Evolutionary conservation across 2,797 vertebrate genomes (phyloP).

Genomic region (Leptoclinus maculatus): DNA sequence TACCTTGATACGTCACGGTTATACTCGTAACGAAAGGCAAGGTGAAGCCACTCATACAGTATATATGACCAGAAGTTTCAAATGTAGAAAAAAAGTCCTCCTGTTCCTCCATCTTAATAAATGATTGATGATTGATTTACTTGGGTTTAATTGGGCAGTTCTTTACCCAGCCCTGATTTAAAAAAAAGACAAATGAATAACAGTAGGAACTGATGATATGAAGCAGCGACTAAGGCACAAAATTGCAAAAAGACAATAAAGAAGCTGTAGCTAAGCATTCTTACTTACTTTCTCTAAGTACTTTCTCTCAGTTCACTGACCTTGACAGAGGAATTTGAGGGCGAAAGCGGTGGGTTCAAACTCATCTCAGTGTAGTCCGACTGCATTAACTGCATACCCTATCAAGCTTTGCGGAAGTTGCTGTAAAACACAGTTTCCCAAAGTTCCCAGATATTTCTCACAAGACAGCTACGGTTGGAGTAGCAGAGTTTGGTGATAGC

Average conservation of each 20-base stretch:
- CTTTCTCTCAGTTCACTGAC: too few species aligned
- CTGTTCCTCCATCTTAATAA: not conserved
- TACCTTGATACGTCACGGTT: too few species aligned
- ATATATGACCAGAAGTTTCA: slow-evolving; percentile 6
- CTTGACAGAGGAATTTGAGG: too few species aligned
- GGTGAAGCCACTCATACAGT: not conserved
- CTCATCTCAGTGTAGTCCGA: too few species aligned
- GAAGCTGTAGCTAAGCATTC: not conserved
- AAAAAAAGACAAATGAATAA: not conserved
- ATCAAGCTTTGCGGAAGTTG: not conserved
- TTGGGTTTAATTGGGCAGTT: not conserved
- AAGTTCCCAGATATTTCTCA: not conserved
- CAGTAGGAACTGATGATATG: not conserved
- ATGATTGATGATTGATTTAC: not conserved
- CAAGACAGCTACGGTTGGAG: not conserved
- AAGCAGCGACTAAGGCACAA: not conserved
- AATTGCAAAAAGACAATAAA: not conserved
- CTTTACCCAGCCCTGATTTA: not conserved
- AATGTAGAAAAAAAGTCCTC: not conserved
- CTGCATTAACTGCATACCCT: not conserved
- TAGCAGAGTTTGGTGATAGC: not conserved
- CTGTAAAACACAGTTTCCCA: not conserved
- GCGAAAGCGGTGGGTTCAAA: not conserved
- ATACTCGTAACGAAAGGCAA: not conserved
- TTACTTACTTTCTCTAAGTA: too few species aligned